Percentiles rank a stretch among this genome's conserved stretches.
These are phyloP conservation scores for Diadromus collaris DNA, from an alignment of 2,888 invertebrate genomes.

Conservation along the genomic window DNA sequence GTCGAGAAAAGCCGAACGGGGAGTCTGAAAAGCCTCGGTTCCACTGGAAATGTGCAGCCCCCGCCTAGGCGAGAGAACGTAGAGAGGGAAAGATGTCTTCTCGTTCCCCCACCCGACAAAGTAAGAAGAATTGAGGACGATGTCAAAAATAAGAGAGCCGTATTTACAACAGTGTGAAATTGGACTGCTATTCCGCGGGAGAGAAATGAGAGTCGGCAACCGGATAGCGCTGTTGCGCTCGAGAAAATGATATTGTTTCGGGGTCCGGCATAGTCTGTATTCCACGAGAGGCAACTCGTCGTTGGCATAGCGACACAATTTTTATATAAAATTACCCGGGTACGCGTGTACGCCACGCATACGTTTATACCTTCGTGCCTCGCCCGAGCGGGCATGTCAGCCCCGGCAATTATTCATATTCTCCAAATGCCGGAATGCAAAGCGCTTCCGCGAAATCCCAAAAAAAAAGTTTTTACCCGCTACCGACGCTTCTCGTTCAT, in stretches of 20 bases:
- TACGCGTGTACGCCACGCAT: not conserved
- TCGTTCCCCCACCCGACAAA: conserved; percentile 75
- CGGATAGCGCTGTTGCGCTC: conserved; percentile 45
- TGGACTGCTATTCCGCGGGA: conserved; percentile 74
- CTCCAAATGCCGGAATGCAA: conserved; percentile 1
- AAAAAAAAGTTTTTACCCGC: conserved; percentile 24
- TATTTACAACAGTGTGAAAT: conserved; percentile 79
- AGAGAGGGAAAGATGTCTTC: conserved; percentile 64
- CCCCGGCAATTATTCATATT: conserved; percentile 39
- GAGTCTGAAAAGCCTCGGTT: conserved; percentile 1
- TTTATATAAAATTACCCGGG: conserved; percentile 46
- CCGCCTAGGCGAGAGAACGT: not conserved
- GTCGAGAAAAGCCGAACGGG: conserved; percentile 18
- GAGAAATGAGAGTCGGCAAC: conserved; percentile 74
- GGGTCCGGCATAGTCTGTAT: conserved; percentile 3
- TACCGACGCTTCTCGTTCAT: conserved; percentile 23
- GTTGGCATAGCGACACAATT: conserved; percentile 40
- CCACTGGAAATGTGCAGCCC: conserved; percentile 4
- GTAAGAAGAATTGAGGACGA: conserved; percentile 79
- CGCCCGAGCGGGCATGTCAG: conserved; percentile 5
- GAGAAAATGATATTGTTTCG: conserved; percentile 75
- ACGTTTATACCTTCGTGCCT: not conserved
- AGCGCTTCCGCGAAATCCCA: conserved; percentile 22
- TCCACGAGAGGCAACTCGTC: conserved; percentile 11
- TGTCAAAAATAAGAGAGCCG: conserved; percentile 78